Base-by-base conservation (phyloP, 2,888 invertebrate genomes). In the Folsomia manolachei region DNA sequence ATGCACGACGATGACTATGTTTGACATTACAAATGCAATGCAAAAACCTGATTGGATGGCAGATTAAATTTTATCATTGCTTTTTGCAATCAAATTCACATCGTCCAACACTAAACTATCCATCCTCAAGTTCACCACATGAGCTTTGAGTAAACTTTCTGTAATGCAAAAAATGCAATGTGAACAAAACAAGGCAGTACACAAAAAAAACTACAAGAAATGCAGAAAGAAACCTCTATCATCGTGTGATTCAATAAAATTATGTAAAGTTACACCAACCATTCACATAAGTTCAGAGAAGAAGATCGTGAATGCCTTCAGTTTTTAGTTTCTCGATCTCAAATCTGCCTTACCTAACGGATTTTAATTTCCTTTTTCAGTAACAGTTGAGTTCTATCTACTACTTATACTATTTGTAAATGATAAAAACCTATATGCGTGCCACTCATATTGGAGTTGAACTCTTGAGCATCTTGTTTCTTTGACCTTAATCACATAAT, bases 51-150 rank as follows among this genome's bases (percentile, higher is more conserved):
- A 21, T 62, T 62, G 4, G 24, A 62, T 23, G 7, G 24, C 14
- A 62, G 62, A 62, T 62, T 62, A 62, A 62, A 62, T 7, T 60
- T 60, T 60, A 56, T 56, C 56, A 56, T 56, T 56, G 56, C 56
- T 14, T 21, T 56, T 39, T 39, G 39, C 39, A 39, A 39, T 39
- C 39, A 39, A 9, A 14, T 14, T 39, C 14, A 39, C 39, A 39
- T 39, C 39, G n/a, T n/a, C 39, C 39, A 39, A 39, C 39, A 9
- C 39, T n/a, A n/a, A n/a, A n/a, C n/a, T n/a, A 39, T 39, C 39
- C 39, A 4, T 39, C 39, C 7, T 39, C 39, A 39, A 39, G 39
- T 39, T 39, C 39, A 39, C 39, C 39, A 39, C 39, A 39, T 14
- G 4, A 39, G n/a, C n/a, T n/a, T n/a, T n/a, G n/a, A n/a, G n/a